Evolutionary conservation across 2,113 vertebrate genomes (phyloP).

Genomic region (Synchiropus splendidus): DNA sequence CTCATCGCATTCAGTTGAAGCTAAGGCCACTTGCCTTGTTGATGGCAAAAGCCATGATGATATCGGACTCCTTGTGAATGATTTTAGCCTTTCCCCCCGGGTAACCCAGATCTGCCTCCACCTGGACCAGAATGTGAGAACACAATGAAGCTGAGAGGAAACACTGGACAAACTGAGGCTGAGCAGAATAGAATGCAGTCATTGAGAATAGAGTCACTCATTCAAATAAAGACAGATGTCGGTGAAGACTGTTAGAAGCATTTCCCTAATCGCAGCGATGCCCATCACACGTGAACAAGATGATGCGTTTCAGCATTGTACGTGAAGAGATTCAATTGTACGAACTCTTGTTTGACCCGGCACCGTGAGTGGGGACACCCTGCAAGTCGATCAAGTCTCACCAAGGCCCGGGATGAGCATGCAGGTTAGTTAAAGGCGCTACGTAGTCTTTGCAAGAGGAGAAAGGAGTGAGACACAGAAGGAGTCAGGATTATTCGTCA

Average conservation of each 20-base stretch:
- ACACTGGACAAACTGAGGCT: too few relatives aligned
- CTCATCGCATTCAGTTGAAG: too few relatives aligned
- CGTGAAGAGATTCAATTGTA: too few relatives aligned
- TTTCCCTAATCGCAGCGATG: too few relatives aligned
- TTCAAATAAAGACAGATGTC: too few relatives aligned
- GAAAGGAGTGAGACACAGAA: slow-evolving; percentile 27
- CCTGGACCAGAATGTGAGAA: slow-evolving; percentile 62
- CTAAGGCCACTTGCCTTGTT: slow-evolving; percentile 75
- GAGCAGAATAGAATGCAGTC: too few relatives aligned
- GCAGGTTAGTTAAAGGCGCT: slow-evolving; percentile 37
- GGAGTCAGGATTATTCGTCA: slow-evolving; percentile 18
- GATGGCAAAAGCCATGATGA: slow-evolving; percentile 96
- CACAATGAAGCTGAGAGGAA: too few relatives aligned
- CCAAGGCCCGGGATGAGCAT: slow-evolving; percentile 42
- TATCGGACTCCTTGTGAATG: slow-evolving; percentile 97
- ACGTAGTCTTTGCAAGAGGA: slow-evolving; percentile 11
- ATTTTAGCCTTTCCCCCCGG: slow-evolving; percentile 95
- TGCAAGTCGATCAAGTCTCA: slow-evolving; percentile 19
- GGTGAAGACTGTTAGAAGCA: too few relatives aligned
- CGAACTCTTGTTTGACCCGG: too few relatives aligned
- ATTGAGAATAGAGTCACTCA: too few relatives aligned
- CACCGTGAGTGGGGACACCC: slow-evolving; percentile 1
- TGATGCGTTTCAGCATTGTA: too few relatives aligned
- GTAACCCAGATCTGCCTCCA: slow-evolving; percentile 94
- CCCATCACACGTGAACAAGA: too few relatives aligned